Evolutionary conservation across 37 sponge, comb jelly and placozoan species (phyloP).

Genomic region (Diacarnus erythraeanus): DNA sequence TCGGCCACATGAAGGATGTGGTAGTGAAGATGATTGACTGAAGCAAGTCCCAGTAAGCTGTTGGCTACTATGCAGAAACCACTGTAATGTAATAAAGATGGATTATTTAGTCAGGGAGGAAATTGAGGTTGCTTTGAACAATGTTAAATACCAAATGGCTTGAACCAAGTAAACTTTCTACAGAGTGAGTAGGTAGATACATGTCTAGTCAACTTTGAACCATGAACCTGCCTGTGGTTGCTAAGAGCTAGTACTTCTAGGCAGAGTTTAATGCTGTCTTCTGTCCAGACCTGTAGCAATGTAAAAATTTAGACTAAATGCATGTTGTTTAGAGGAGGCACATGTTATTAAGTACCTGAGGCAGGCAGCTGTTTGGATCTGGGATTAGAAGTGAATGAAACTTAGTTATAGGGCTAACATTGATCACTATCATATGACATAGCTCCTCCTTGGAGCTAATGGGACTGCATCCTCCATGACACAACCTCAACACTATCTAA

Average conservation of each 20-base stretch:
- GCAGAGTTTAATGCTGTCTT: constrained; percentile 45
- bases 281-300: constrained; percentile 54
- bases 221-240: constrained; percentile 27
- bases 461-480: background rate
- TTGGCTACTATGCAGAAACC: constrained; percentile 70
- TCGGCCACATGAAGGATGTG: constrained; percentile 59
- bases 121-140: too few species aligned
- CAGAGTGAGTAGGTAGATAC: too few species aligned
- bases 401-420: constrained; percentile 80
- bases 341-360: constrained; percentile 83
- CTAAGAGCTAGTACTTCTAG: constrained; percentile 59
- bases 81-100: too few species aligned
- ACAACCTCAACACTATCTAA: background rate
- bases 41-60: constrained; percentile 80
- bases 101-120: too few species aligned
- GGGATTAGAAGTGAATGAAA: constrained; percentile 78
- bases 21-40: constrained; percentile 87
- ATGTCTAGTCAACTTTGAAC: background rate
- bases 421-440: constrained; percentile 41
- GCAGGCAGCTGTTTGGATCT: constrained; percentile 37
- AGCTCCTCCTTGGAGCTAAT: background rate
- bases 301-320: too few species aligned
- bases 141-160: too few species aligned
- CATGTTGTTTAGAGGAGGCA: too few species aligned
- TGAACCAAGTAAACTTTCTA: background rate